Evolutionary conservation across 2,888 invertebrate species (phyloP).

Genomic region (Coelopa pilipes): DNA sequence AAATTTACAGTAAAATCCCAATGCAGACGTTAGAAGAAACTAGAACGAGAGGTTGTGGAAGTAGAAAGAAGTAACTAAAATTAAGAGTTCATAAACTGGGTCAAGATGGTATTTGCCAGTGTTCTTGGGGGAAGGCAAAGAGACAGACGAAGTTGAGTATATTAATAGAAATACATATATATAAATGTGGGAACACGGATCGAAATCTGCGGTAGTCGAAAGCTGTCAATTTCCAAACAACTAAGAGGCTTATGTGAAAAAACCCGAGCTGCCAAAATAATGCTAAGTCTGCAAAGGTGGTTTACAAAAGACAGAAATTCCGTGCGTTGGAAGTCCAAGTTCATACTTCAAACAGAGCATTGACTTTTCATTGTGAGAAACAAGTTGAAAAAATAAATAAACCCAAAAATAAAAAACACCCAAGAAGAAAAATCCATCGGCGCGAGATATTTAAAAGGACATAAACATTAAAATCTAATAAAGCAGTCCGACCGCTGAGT

Average conservation of each 20-base stretch:
- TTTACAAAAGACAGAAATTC: no score
- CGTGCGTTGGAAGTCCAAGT: no score
- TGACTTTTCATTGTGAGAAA: no score
- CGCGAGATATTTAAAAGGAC: no score
- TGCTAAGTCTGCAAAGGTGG: no score
- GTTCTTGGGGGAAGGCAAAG: neutral
- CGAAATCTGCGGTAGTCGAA: neutral
- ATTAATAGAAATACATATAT: neutral
- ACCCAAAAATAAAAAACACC: neutral
- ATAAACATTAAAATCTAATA: neutral
- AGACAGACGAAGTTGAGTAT: neutral
- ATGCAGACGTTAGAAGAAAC: neutral
- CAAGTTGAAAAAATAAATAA: no score
- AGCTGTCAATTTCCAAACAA: neutral
- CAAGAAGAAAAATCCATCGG: neutral
- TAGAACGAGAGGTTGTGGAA: neutral
- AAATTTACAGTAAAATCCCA: no score
- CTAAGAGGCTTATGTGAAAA: neutral
- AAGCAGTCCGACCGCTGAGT: neutral
- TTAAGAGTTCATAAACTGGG: neutral
- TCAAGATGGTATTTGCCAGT: slow-evolving; percentile 1
- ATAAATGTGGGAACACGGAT: neutral
- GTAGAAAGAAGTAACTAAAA: neutral
- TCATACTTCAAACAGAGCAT: no score
- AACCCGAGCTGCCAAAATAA: no score